Percentiles rank a stretch among this genome's conserved stretches.
These are phyloP conservation scores for Eustalomyia histrio DNA, from an alignment of 2,888 invertebrate species.

Conservation along the genomic window DNA sequence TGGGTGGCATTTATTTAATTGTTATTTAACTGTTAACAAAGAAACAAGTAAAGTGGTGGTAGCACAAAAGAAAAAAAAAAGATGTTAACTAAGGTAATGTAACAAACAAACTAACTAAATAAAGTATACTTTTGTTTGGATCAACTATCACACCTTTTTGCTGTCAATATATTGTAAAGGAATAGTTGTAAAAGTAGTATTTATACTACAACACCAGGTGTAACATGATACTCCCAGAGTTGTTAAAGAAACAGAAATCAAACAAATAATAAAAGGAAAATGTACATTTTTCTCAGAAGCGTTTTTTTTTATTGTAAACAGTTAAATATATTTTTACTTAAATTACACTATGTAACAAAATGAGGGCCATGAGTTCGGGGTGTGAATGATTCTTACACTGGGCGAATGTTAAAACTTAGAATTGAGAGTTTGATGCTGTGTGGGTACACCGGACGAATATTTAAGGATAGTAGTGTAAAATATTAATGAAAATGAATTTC, in stretches of 20 bases:
- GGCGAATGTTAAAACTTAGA: too few species aligned
- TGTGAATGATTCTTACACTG: too few species aligned
- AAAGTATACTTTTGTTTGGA: slow-evolving; percentile 33
- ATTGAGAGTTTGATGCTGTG: too few species aligned
- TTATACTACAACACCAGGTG: neutral
- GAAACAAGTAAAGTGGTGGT: neutral
- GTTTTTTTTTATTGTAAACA: too few species aligned
- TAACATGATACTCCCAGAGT: neutral
- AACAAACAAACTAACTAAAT: slow-evolving; percentile 5
- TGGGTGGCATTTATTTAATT: slow-evolving; percentile 15
- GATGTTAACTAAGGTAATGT: slow-evolving; percentile 5
- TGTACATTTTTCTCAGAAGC: neutral
- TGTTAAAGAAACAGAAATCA: neutral
- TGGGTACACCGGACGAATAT: too few species aligned
- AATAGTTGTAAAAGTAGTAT: neutral
- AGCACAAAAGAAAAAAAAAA: neutral
- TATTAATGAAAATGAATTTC: too few species aligned
- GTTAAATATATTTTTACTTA: too few species aligned
- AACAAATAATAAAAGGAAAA: neutral
- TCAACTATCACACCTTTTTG: slow-evolving; percentile 40
- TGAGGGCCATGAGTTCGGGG: too few species aligned
- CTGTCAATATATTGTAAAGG: slow-evolving; percentile 4
- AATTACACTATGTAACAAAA: too few species aligned
- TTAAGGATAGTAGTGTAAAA: too few species aligned
- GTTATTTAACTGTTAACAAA: neutral